A percentile compares a stretch with the other conserved stretches of the same genome.
Conservation (phyloP, 2,888 invertebrate species). For the Mythimna vitellina region DNA sequence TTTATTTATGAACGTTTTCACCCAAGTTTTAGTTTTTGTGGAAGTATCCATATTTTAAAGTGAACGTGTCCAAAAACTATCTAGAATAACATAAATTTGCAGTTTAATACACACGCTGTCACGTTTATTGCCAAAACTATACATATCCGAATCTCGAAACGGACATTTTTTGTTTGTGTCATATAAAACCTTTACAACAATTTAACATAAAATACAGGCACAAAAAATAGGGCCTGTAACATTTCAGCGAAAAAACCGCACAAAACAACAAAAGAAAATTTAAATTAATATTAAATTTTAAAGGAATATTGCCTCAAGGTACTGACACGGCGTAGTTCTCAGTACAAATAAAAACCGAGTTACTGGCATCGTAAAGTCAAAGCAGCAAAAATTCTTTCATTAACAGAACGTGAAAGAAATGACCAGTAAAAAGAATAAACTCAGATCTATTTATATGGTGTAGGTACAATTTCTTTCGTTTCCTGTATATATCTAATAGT, state of each 20-base stretch:
- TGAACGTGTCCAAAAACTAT: constrained; percentile 28
- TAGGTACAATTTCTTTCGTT: constrained; percentile 28
- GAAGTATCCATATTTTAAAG: constrained; percentile 17
- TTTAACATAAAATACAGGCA: constrained; percentile 58
- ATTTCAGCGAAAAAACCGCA: constrained; percentile 33
- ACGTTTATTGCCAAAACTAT: constrained; percentile 53
- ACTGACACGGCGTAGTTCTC: constrained; percentile 27
- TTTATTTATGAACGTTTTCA: constrained; percentile 15
- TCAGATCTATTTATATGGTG: constrained; percentile 26
- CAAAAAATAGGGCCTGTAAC: constrained; percentile 42
- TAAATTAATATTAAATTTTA: constrained; percentile 56
- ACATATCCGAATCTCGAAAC: constrained; percentile 44
- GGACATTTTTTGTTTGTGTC: constrained; percentile 37
- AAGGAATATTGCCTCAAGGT: constrained; percentile 46
- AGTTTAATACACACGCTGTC: constrained; percentile 38
- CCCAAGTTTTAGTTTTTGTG: constrained; percentile 5
- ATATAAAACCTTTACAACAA: constrained; percentile 56
- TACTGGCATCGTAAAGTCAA: constrained; percentile 54
- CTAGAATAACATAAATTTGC: constrained; percentile 44
- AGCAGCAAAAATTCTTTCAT: constrained; percentile 45
- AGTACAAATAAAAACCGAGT: constrained; percentile 50
- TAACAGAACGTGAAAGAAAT: constrained; percentile 30
- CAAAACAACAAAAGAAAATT: constrained; percentile 44
- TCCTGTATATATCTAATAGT: constrained; percentile 49
- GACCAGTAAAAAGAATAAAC: constrained; percentile 27